A percentile compares a stretch with the other conserved stretches of the same genome.
phyloP scores from a whole-genome alignment of 2,888 invertebrate genomes.

The Dynastes tityus region DNA sequence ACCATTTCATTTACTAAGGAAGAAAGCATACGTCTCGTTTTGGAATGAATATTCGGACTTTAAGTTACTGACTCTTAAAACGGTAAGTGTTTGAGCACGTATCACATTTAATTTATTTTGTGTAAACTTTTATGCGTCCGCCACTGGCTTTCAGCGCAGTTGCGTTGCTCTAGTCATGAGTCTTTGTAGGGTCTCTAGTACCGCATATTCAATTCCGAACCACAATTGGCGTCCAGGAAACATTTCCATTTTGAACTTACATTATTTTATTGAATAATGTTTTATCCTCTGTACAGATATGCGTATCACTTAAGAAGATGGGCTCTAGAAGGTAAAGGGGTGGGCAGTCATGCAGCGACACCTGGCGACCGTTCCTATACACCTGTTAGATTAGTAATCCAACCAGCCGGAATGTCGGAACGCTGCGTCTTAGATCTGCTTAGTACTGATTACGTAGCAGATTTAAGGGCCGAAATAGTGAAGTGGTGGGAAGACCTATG shows the following conservation, averaged over 20 bases:
- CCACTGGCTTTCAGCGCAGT: too few relatives aligned
- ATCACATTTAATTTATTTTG: too few relatives aligned
- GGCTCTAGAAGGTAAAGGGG: slow-evolving; percentile 87
- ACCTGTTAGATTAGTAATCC: slow-evolving; percentile 85
- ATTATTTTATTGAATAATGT: slow-evolving; percentile 6
- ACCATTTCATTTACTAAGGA: too few relatives aligned
- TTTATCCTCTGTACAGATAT: slow-evolving; percentile 73
- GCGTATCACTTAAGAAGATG: slow-evolving; percentile 92
- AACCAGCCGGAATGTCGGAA: slow-evolving; percentile 91
- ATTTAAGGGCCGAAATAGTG: slow-evolving; percentile 94
- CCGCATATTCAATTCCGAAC: too few relatives aligned
- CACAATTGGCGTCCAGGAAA: too few relatives aligned
- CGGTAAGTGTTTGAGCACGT: too few relatives aligned
- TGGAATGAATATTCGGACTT: too few relatives aligned
- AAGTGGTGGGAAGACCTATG: slow-evolving; percentile 89
- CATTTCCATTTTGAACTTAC: neutral
- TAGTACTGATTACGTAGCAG: slow-evolving; percentile 91
- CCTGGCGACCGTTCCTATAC: slow-evolving; percentile 74
- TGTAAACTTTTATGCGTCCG: too few relatives aligned
- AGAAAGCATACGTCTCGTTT: too few relatives aligned
- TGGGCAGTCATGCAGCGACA: slow-evolving; percentile 84
- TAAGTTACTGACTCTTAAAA: too few relatives aligned
- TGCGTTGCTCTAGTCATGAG: too few relatives aligned
- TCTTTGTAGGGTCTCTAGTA: too few relatives aligned
- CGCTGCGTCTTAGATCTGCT: slow-evolving; percentile 87